phyloP scores from a whole-genome alignment of 2,888 invertebrate genomes.

The Diarsia dahlii region DNA sequence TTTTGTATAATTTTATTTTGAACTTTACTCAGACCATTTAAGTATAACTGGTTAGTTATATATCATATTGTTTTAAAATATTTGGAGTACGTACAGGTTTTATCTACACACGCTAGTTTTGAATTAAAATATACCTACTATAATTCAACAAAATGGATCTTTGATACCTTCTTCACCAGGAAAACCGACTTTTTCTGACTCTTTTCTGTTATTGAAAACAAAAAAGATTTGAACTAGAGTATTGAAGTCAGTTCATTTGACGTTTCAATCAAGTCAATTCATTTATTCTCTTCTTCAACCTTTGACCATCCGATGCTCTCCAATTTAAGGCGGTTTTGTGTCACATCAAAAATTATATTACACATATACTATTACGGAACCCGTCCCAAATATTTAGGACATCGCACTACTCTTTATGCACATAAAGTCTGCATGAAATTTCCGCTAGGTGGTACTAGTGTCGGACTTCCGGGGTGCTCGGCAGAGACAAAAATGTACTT shows the following conservation, averaged over 20 bases:
- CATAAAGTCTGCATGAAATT: constrained; percentile 54
- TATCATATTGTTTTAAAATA: not conserved
- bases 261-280: too few species aligned
- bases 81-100: not conserved
- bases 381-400: not conserved
- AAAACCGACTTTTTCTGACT: not conserved
- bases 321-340: not conserved
- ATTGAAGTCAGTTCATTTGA: not conserved
- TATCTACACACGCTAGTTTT: not conserved
- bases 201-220: not conserved
- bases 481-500: constrained; percentile 53
- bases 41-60: not conserved
- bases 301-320: not conserved
- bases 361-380: constrained; percentile 18
- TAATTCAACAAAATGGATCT: not conserved
- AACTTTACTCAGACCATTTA: not conserved
- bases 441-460: constrained; percentile 36
- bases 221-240: not conserved
- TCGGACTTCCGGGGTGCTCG: constrained; percentile 38
- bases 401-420: constrained; percentile 23
- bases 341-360: not conserved
- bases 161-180: not conserved
- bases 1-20: not conserved
- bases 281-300: not conserved
- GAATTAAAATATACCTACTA: not conserved